These are phyloP conservation scores for Leptinotarsa lineolata DNA, from an alignment of 1,140 invertebrate species.

Conservation along the genomic window DNA sequence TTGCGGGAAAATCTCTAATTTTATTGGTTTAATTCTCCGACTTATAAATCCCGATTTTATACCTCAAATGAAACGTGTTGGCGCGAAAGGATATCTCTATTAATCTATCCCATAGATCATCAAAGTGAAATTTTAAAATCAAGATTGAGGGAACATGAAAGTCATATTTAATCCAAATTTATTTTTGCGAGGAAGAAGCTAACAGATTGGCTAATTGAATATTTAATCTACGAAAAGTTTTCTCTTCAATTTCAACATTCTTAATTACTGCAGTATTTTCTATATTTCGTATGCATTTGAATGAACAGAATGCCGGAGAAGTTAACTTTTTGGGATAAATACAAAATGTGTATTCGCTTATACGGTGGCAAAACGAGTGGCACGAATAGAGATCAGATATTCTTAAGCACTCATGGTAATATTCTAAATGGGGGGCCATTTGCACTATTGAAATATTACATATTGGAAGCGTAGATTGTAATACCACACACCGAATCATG, in stretches of 20 bases:
- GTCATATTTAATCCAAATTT: slow-evolving; percentile 16
- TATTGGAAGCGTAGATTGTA: too few relatives aligned
- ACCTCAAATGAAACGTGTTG: slow-evolving; percentile 3
- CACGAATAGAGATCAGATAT: too few relatives aligned
- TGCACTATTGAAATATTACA: too few relatives aligned
- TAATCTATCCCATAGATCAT: slow-evolving; percentile 9
- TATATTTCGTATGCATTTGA: slow-evolving; percentile 6
- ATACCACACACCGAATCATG: too few relatives aligned
- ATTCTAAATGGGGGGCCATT: too few relatives aligned
- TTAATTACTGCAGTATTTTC: slow-evolving; percentile 23
- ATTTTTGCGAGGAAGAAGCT: slow-evolving; percentile 11
- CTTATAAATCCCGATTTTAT: background rate
- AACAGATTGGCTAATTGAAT: slow-evolving; percentile 21
- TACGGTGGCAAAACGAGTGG: too few relatives aligned
- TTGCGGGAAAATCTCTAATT: background rate
- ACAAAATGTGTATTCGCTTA: background rate
- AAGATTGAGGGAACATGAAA: background rate
- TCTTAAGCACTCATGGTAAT: too few relatives aligned
- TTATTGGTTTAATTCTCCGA: background rate
- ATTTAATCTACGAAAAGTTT: slow-evolving; percentile 22
- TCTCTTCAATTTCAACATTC: slow-evolving; percentile 15
- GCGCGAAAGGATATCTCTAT: background rate
- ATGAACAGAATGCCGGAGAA: background rate
- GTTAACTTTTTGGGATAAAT: background rate
- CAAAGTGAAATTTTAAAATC: slow-evolving; percentile 6